Evolutionary conservation across 2,888 invertebrate species (phyloP).

Genomic region (Papilio demoleus): DNA sequence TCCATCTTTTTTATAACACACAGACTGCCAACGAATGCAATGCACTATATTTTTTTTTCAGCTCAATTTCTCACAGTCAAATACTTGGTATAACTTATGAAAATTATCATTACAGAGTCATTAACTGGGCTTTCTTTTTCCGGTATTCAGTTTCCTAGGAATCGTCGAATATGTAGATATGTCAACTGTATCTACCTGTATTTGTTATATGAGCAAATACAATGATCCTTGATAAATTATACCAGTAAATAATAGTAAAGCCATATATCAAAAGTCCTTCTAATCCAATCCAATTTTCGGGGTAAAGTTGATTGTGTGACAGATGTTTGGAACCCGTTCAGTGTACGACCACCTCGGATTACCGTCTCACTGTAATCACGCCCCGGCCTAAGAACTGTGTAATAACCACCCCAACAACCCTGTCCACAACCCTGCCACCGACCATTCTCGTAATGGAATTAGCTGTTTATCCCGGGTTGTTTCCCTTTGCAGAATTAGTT

Average conservation of each 20-base stretch:
- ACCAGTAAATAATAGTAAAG: neutral
- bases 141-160: too few species aligned
- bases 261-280: neutral
- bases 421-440: constrained; percentile 54
- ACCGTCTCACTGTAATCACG: constrained; percentile 35
- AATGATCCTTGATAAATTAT: neutral
- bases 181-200: too few species aligned
- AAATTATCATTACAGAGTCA: too few species aligned
- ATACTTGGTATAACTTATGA: too few species aligned
- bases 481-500: constrained; percentile 43
- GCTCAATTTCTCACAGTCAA: too few species aligned
- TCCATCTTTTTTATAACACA: constrained; percentile 5
- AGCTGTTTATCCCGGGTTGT: constrained; percentile 59
- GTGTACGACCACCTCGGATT: constrained; percentile 39
- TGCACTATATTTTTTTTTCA: too few species aligned
- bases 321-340: constrained; percentile 41
- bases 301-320: constrained; percentile 39
- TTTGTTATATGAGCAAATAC: too few species aligned
- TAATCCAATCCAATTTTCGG: neutral
- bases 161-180: too few species aligned
- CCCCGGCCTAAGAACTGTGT: constrained; percentile 44
- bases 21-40: neutral
- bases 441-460: constrained; percentile 65
- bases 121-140: too few species aligned
- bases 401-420: constrained; percentile 46